These are phyloP conservation scores for Enteromius afrohamiltoni DNA, from an alignment of 2,797 vertebrate genomes.

Conservation along the genomic window DNA sequence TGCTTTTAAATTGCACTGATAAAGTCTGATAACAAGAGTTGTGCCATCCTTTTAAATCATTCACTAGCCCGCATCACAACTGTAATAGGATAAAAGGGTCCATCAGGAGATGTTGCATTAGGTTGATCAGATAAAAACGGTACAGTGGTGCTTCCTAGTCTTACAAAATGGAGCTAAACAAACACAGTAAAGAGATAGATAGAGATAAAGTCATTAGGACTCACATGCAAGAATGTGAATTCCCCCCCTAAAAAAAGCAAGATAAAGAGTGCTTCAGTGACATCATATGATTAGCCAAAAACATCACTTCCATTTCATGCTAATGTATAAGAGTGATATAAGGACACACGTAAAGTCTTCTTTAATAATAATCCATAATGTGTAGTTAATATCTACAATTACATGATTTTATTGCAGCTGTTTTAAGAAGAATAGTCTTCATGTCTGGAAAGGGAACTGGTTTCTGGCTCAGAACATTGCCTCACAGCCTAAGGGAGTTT, in stretches of 20 bases:
- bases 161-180: background rate
- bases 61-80: background rate
- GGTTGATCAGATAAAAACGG: conserved; percentile 30
- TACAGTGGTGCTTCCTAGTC: background rate
- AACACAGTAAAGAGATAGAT: background rate
- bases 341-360: background rate
- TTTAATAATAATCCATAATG: background rate
- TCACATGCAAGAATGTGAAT: background rate
- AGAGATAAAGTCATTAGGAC: background rate
- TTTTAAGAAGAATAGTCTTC: background rate
- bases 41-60: background rate
- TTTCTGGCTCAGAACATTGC: background rate
- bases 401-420: background rate
- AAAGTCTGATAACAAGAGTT: conserved; percentile 13
- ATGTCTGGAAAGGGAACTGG: background rate
- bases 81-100: conserved; percentile 12
- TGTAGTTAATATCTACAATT: background rate
- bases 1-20: background rate
- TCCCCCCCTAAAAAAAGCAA: background rate
- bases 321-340: background rate
- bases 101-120: conserved; percentile 27
- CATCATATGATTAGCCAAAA: background rate
- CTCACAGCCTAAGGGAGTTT: background rate
- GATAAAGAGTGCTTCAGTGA: conserved; percentile 5
- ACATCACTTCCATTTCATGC: background rate